Evolutionary conservation across 2,113 vertebrate genomes (phyloP).

Genomic region (Desmodus rotundus): DNA sequence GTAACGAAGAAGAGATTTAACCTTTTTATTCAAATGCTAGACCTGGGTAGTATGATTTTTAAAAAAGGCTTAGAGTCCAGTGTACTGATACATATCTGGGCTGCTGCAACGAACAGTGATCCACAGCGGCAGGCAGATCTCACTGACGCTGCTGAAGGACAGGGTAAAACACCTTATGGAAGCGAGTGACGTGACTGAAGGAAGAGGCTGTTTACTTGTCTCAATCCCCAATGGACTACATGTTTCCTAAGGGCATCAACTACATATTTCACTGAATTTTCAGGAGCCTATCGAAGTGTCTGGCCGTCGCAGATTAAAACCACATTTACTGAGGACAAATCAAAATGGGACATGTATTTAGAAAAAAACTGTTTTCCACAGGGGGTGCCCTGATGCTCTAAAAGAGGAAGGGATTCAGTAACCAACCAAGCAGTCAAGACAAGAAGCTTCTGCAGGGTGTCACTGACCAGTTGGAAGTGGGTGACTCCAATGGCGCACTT

Average conservation of each 20-base stretch:
- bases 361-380: not conserved
- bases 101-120: not conserved
- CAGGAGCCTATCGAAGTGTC: not conserved
- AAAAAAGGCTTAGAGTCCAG: not conserved
- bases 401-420: not conserved
- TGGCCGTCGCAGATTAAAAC: not conserved
- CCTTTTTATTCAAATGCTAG: not conserved
- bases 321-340: not conserved
- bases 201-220: not conserved
- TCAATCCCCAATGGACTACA: not conserved
- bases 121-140: not conserved
- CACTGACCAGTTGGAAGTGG: constrained; percentile 97
- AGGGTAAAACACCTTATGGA: not conserved
- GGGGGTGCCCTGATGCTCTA: not conserved
- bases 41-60: not conserved
- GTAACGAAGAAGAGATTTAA: not conserved
- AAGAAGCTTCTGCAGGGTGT: rapidly evolving
- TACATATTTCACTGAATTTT: not conserved
- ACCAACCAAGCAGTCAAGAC: not conserved
- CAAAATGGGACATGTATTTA: not conserved
- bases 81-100: not conserved
- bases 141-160: not conserved
- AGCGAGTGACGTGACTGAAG: not conserved
- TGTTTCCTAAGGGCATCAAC: not conserved
- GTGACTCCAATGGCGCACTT: constrained; percentile 96